These are phyloP conservation scores for Sarcophaga rosellei DNA, from an alignment of 2,888 invertebrate genomes.

Conservation along the genomic window DNA sequence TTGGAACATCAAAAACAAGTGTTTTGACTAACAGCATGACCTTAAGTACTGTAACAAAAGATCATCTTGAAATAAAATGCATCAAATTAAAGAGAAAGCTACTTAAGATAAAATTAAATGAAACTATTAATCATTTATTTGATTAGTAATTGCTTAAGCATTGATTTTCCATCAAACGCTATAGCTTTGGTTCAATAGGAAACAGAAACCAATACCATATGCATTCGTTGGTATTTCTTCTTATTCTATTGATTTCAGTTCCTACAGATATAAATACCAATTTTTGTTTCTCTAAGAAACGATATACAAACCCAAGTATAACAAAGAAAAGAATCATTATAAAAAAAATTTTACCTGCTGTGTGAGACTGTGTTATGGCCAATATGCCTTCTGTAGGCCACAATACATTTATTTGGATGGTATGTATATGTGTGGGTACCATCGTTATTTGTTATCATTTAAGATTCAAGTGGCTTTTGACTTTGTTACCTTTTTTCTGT, in stretches of 20 bases:
- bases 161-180: neutral
- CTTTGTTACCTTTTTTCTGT: neutral
- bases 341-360: conserved; percentile 44
- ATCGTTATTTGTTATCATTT: conserved; percentile 27
- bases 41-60: conserved; percentile 30
- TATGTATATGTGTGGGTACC: neutral
- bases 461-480: conserved; percentile 23
- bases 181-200: no score
- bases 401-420: neutral
- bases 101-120: conserved; percentile 18
- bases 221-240: neutral
- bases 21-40: conserved; percentile 41
- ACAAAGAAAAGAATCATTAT: conserved; percentile 18
- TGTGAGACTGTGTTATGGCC: neutral
- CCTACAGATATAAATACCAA: neutral
- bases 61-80: conserved; percentile 4
- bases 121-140: conserved; percentile 53
- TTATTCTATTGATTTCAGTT: conserved; percentile 18
- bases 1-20: conserved; percentile 25
- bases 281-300: neutral
- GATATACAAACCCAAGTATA: neutral
- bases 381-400: neutral
- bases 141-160: conserved; percentile 39
- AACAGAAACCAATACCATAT: no score
- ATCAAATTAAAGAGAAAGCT: conserved; percentile 49